phyloP scores from a whole-genome alignment of 2,888 invertebrate species.

The Podabrus alpinus region DNA sequence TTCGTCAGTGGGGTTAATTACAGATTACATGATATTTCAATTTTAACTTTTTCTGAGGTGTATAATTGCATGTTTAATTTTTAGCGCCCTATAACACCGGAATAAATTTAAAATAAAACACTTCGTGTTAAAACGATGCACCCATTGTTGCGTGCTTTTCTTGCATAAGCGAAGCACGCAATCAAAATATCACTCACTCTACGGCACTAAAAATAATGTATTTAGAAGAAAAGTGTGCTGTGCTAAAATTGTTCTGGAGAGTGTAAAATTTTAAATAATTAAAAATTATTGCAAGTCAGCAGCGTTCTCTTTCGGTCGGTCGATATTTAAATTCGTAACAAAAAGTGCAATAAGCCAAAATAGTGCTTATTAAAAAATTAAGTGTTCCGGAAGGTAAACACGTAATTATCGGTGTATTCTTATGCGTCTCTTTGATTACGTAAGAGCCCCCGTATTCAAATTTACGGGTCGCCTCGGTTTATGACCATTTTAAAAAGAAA shows the following conservation, averaged over 20 bases:
- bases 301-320: neutral
- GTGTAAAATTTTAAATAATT: neutral
- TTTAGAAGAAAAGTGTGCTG: neutral
- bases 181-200: neutral
- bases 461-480: neutral
- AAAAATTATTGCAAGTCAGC: neutral
- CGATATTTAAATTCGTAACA: neutral
- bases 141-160: neutral
- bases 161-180: neutral
- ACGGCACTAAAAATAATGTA: neutral
- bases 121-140: neutral
- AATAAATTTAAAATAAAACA: neutral
- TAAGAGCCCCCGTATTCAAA: neutral
- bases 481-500: conserved; percentile 1
- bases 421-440: neutral
- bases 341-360: neutral
- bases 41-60: neutral
- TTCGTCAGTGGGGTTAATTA: neutral
- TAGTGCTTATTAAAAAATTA: neutral
- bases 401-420: neutral
- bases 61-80: neutral
- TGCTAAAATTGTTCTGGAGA: neutral
- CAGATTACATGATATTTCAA: neutral
- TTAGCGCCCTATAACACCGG: neutral
- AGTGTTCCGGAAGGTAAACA: neutral